phyloP scores from a whole-genome alignment of 2,113 vertebrate species.

The Zosterops japonicus region DNA sequence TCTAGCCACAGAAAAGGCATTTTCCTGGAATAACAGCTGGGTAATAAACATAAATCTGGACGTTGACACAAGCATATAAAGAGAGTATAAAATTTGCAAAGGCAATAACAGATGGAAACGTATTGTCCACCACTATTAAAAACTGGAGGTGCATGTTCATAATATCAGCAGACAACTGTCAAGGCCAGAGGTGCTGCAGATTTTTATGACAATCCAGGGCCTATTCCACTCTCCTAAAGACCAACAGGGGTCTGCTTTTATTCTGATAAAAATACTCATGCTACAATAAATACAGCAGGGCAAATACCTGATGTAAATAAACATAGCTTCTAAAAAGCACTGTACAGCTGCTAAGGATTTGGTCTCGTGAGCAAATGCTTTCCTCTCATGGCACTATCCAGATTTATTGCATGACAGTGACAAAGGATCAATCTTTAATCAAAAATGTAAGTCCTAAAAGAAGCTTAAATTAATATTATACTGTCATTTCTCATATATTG shows the following conservation, averaged over 20 bases:
- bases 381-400: neutral
- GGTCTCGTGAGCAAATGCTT: neutral
- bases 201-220: neutral
- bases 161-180: neutral
- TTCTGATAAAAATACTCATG: neutral
- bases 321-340: neutral
- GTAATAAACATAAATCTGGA: neutral
- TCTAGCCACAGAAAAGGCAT: neutral
- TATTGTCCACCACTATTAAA: neutral
- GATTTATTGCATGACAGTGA: neutral
- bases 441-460: neutral
- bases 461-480: neutral
- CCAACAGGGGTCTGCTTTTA: neutral
- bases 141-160: neutral
- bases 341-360: neutral
- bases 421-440: constrained; percentile 24
- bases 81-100: neutral
- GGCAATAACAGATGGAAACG: constrained; percentile 15
- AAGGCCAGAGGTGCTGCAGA: constrained; percentile 22
- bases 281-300: neutral
- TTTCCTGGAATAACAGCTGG: neutral
- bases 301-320: neutral
- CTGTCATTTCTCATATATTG: neutral
- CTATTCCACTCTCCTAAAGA: neutral
- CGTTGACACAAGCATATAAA: neutral